Evolutionary conservation across 2,113 vertebrate species (phyloP).

Genomic region (Eulemur rufifrons): DNA sequence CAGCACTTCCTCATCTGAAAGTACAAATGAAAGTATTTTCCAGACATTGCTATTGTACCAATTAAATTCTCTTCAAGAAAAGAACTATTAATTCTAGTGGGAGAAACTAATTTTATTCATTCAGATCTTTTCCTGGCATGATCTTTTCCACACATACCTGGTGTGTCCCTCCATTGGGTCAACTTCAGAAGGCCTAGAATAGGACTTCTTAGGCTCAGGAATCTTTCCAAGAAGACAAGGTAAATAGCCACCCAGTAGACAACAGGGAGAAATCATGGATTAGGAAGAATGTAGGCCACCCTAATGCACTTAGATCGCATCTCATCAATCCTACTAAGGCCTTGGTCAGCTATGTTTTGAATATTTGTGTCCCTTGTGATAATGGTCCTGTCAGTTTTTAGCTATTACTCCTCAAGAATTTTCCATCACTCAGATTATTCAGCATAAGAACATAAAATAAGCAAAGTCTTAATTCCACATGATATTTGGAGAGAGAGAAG

Average conservation of each 20-base stretch:
- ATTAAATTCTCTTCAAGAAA: not conserved
- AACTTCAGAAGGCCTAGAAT: not conserved
- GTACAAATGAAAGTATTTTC: slow-evolving; percentile 46
- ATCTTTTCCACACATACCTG: not conserved
- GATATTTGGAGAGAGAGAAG: not conserved
- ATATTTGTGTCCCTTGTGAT: not conserved
- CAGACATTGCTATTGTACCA: slow-evolving; percentile 48
- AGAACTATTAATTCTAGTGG: not conserved
- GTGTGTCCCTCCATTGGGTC: slow-evolving; percentile 1
- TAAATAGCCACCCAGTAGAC: not conserved
- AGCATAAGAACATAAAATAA: not conserved
- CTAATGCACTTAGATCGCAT: not conserved
- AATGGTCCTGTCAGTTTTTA: not conserved
- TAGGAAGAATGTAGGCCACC: not conserved
- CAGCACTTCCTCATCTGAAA: slow-evolving; percentile 45
- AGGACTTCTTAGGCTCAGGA: slow-evolving; percentile 1
- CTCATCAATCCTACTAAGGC: not conserved
- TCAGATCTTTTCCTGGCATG: slow-evolving; percentile 43
- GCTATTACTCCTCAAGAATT: not conserved
- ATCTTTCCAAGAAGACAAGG: not conserved
- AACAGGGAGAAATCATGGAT: not conserved
- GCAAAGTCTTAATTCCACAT: not conserved
- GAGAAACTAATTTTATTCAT: slow-evolving; percentile 9
- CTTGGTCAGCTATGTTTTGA: not conserved
- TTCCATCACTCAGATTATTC: not conserved